These are phyloP conservation scores for Ceyx cyanopectus DNA, from an alignment of 2,113 vertebrate genomes.

Conservation along the genomic window DNA sequence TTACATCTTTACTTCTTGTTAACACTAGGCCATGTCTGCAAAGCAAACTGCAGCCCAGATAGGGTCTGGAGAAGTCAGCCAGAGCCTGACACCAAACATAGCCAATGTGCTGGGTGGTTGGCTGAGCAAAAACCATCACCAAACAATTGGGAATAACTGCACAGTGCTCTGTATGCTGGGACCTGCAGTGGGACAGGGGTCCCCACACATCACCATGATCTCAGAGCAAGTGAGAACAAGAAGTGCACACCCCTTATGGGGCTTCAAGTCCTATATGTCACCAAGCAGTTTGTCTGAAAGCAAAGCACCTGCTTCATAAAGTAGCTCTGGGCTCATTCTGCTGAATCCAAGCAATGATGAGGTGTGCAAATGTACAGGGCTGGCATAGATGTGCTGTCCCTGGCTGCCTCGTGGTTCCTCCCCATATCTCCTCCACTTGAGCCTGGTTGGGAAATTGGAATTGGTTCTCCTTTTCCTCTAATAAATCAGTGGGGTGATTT, in stretches of 20 bases:
- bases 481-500: neutral
- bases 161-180: neutral
- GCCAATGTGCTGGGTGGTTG: neutral
- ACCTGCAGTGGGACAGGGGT: rapidly evolving
- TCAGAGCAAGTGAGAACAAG: neutral
- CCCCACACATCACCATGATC: rapidly evolving
- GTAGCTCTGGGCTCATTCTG: neutral
- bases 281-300: neutral
- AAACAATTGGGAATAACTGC: neutral
- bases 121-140: neutral
- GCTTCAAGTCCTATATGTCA: rapidly evolving
- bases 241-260: neutral
- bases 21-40: neutral
- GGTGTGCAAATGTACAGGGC: neutral
- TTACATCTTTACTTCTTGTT: neutral
- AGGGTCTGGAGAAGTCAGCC: neutral
- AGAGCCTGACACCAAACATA: neutral
- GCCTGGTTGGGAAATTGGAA: neutral
- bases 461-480: neutral
- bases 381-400: rapidly evolving
- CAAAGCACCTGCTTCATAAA: neutral
- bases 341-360: neutral
- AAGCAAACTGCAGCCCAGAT: neutral
- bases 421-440: neutral
- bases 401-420: neutral